Conservation (phyloP, 2,888 invertebrate species). For the Diplazon laetatorius region DNA sequence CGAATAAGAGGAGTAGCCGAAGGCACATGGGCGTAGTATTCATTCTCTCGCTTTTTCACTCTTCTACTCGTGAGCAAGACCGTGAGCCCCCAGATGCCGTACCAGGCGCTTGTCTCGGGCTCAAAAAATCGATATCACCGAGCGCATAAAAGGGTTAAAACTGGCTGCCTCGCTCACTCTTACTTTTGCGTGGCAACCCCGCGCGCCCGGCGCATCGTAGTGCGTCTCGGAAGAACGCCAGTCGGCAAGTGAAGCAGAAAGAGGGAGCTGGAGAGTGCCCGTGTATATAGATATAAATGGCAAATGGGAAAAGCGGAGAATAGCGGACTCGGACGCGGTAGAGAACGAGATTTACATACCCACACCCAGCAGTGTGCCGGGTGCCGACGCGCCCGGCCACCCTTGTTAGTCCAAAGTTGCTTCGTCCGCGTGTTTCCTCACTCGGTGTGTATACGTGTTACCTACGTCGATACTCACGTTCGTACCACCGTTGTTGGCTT, state of each 20-base stretch:
- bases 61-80: slow-evolving; percentile 45
- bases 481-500: slow-evolving; percentile 68
- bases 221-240: slow-evolving; percentile 72
- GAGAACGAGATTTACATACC: slow-evolving; percentile 76
- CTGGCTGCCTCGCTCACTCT: slow-evolving; percentile 51
- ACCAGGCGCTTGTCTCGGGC: slow-evolving; percentile 76
- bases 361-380: slow-evolving; percentile 57
- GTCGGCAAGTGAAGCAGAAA: slow-evolving; percentile 64
- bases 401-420: slow-evolving; percentile 80
- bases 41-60: slow-evolving; percentile 51
- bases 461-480: slow-evolving; percentile 15
- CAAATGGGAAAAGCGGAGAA: slow-evolving; percentile 60
- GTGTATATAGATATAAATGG: slow-evolving; percentile 25
- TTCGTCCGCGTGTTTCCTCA: slow-evolving; percentile 72
- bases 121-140: slow-evolving; percentile 79
- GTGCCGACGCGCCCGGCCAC: slow-evolving; percentile 63
- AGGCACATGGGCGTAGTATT: slow-evolving; percentile 73
- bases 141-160: slow-evolving; percentile 81
- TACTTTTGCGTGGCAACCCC: slow-evolving; percentile 47
- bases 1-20: slow-evolving; percentile 76
- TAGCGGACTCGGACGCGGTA: slow-evolving; percentile 70
- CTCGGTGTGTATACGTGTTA: slow-evolving; percentile 18
- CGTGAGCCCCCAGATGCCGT: slow-evolving; percentile 56
- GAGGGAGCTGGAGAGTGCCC: slow-evolving; percentile 34
- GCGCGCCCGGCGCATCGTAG: slow-evolving; percentile 47